Conservation (phyloP, 2,797 vertebrate genomes). For the Chrosomus eos region DNA sequence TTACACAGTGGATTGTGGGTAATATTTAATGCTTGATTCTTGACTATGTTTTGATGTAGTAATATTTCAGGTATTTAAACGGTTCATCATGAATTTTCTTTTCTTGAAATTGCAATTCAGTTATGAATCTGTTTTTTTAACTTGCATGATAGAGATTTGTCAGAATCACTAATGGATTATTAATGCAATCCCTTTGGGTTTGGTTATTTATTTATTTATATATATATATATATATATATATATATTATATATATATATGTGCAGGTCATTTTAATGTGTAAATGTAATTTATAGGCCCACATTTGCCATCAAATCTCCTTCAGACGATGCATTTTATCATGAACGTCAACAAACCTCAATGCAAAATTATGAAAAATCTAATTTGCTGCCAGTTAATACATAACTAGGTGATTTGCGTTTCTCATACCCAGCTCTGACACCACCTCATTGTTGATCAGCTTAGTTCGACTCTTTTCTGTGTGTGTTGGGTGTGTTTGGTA, state of each 20-base stretch:
- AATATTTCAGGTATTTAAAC: no score
- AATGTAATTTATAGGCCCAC: neutral
- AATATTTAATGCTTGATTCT: no score
- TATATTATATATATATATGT: no score
- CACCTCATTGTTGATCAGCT: constrained; percentile 38
- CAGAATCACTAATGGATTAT: neutral
- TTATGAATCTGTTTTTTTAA: neutral
- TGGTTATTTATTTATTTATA: no score
- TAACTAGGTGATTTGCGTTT: neutral
- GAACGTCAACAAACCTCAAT: neutral
- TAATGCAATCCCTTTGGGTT: neutral
- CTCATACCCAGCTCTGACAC: neutral
- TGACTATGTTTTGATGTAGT: no score
- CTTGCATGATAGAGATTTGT: neutral
- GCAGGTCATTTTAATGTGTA: neutral
- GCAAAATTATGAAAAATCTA: neutral
- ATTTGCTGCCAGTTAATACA: neutral
- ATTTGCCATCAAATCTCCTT: neutral
- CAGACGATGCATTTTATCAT: neutral
- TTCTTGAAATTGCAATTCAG: neutral
- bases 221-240: no score
- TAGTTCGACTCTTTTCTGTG: constrained; percentile 39
- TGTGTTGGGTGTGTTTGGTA: no score
- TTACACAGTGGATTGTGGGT: no score
- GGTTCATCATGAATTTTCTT: neutral